These are phyloP conservation scores for Phaenicophaeus curvirostris DNA, from an alignment of 2,797 vertebrate species.

Conservation along the genomic window DNA sequence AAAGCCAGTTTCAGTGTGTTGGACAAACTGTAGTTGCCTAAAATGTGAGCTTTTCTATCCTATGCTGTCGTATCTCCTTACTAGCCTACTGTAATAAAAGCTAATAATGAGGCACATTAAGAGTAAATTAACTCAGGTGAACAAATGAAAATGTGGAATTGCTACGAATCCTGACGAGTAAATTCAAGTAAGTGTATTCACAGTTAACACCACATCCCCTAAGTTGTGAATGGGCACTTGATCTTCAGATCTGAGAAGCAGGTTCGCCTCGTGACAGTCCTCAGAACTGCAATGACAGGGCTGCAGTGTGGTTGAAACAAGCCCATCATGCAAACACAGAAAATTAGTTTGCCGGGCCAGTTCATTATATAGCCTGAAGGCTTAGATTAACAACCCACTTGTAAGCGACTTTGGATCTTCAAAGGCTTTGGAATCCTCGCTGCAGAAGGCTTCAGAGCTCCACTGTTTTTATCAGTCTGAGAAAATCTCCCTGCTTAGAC, in stretches of 20 bases:
- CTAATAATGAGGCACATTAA: neutral
- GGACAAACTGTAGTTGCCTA: neutral
- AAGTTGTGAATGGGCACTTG: neutral
- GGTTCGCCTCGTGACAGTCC: neutral
- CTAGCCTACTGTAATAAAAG: neutral
- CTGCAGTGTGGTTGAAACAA: neutral
- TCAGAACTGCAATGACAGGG: neutral
- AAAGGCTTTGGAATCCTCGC: constrained; percentile 15
- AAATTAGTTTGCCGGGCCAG: neutral
- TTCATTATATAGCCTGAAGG: neutral
- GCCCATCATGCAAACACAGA: neutral
- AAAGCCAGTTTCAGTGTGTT: neutral
- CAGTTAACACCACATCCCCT: neutral
- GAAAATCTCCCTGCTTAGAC: neutral
- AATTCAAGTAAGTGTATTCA: neutral
- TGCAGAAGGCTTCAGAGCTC: neutral
- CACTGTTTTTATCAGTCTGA: neutral
- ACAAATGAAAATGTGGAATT: neutral
- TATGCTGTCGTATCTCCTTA: neutral
- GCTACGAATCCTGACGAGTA: neutral
- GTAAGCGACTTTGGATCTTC: neutral
- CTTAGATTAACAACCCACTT: constrained; percentile 12
- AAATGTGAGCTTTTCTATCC: neutral
- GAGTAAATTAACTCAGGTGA: neutral
- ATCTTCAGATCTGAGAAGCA: neutral